These are phyloP conservation scores for Meiosimyza platycephala DNA, from an alignment of 2,888 invertebrate species.

Conservation along the genomic window DNA sequence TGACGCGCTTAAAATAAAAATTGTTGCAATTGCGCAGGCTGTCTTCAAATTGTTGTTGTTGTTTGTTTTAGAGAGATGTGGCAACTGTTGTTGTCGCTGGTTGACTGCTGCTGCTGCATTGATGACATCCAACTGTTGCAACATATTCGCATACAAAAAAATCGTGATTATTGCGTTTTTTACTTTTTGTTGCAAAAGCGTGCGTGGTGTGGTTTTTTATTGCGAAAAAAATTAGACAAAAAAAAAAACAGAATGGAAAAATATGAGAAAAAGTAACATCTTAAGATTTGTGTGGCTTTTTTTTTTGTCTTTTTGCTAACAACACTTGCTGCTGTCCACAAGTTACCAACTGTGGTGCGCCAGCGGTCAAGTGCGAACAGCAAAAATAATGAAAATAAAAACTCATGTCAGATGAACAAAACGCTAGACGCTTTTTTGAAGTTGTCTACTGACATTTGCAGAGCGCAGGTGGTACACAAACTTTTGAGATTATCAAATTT, in stretches of 20 bases:
- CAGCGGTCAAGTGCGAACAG: conserved; percentile 39
- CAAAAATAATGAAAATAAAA: conserved; percentile 26
- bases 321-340: neutral
- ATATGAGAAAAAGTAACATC: neutral
- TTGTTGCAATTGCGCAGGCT: conserved; percentile 1
- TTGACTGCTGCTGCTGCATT: neutral
- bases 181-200: conserved; percentile 10
- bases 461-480: too few relatives aligned
- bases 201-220: conserved; percentile 21
- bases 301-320: neutral
- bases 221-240: conserved; percentile 8
- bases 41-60: neutral
- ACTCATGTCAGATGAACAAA: too few relatives aligned
- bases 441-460: too few relatives aligned
- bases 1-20: conserved; percentile 10
- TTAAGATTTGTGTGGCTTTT: neutral
- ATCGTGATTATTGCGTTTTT: conserved; percentile 22
- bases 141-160: conserved; percentile 3
- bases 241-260: neutral
- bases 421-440: too few relatives aligned
- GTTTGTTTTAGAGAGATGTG: too few relatives aligned
- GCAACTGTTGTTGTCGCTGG: too few relatives aligned
- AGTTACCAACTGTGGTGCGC: conserved; percentile 32
- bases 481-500: too few relatives aligned
- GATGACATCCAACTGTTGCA: conserved; percentile 31